Percentiles rank a stretch among this genome's conserved stretches.
Evolutionary conservation across 2,888 invertebrate genomes (phyloP).

Genomic region (Synanthedon myopaeformis): DNA sequence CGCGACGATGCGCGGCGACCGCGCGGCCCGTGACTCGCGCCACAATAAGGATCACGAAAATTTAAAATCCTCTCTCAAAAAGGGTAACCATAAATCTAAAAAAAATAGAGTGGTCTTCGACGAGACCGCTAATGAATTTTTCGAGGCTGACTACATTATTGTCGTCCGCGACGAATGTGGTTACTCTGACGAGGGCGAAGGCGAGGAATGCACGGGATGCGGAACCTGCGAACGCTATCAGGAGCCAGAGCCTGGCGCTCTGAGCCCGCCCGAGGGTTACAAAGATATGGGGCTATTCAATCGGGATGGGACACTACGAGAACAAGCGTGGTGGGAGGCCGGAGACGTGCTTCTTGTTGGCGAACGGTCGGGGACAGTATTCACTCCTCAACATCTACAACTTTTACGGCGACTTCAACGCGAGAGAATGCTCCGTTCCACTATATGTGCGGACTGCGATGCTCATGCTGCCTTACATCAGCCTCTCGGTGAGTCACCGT

Average conservation of each 20-base stretch:
- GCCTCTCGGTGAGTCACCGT: slow-evolving; percentile 57
- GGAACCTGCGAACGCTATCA: slow-evolving; percentile 69
- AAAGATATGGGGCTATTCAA: slow-evolving; percentile 83
- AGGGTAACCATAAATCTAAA: slow-evolving; percentile 73
- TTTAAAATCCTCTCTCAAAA: slow-evolving; percentile 81
- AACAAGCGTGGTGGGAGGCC: slow-evolving; percentile 70
- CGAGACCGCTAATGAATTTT: slow-evolving; percentile 90
- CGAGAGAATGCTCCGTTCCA: slow-evolving; percentile 69
- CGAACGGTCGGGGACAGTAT: slow-evolving; percentile 70
- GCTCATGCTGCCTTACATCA: slow-evolving; percentile 58
- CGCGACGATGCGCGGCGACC: slow-evolving; percentile 65
- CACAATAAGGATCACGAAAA: slow-evolving; percentile 74
- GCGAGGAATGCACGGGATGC: slow-evolving; percentile 76
- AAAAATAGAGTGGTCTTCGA: slow-evolving; percentile 89
- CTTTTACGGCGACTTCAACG: slow-evolving; percentile 75
- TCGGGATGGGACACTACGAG: slow-evolving; percentile 65
- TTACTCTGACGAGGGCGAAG: slow-evolving; percentile 85
- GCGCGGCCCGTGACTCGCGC: slow-evolving; percentile 60
- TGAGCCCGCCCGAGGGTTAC: slow-evolving; percentile 92
- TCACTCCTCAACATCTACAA: slow-evolving; percentile 75
- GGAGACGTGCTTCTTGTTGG: slow-evolving; percentile 71
- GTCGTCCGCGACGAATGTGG: slow-evolving; percentile 87
- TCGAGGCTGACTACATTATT: slow-evolving; percentile 93
- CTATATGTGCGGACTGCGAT: slow-evolving; percentile 64
- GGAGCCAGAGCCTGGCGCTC: slow-evolving; percentile 84